Conservation (phyloP, 2,797 vertebrate species). For the Pipistrellus pygmaeus region DNA sequence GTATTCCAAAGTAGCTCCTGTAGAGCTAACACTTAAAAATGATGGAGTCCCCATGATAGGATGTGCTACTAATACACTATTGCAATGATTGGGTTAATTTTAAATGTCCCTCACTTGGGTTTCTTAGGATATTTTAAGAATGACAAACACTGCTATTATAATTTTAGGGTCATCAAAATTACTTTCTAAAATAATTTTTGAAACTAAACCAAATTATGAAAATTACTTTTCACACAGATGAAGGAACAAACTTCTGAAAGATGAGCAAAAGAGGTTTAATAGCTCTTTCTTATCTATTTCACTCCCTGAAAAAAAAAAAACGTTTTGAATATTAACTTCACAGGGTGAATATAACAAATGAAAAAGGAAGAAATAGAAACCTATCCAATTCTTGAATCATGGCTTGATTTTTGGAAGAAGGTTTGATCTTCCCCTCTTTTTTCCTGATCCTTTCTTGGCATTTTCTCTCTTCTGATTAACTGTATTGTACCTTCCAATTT, state of each 20-base stretch:
- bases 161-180: slow-evolving; percentile 8
- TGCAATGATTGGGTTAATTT: not conserved
- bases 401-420: slow-evolving; percentile 85
- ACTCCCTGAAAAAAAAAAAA: slow-evolving; percentile 50
- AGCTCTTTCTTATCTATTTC: slow-evolving; percentile 56
- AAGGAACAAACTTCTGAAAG: slow-evolving; percentile 43
- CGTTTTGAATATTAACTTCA: slow-evolving; percentile 27
- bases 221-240: slow-evolving; percentile 2
- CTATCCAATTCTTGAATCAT: slow-evolving; percentile 75
- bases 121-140: slow-evolving; percentile 22
- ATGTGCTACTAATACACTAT: slow-evolving; percentile 2
- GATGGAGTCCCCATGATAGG: not conserved
- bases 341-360: slow-evolving; percentile 32
- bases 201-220: slow-evolving; percentile 39
- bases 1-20: not conserved
- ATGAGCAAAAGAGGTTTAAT: slow-evolving; percentile 38
- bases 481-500: slow-evolving; percentile 72
- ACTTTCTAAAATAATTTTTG: slow-evolving; percentile 17
- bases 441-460: slow-evolving; percentile 82
- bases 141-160: slow-evolving; percentile 1
- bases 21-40: slow-evolving; percentile 7
- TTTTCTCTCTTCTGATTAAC: slow-evolving; percentile 80
- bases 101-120: not conserved
- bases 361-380: slow-evolving; percentile 58
- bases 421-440: slow-evolving; percentile 82